Evolutionary conservation across 2,888 invertebrate species (phyloP).

Genomic region (Drosophila putrida): DNA sequence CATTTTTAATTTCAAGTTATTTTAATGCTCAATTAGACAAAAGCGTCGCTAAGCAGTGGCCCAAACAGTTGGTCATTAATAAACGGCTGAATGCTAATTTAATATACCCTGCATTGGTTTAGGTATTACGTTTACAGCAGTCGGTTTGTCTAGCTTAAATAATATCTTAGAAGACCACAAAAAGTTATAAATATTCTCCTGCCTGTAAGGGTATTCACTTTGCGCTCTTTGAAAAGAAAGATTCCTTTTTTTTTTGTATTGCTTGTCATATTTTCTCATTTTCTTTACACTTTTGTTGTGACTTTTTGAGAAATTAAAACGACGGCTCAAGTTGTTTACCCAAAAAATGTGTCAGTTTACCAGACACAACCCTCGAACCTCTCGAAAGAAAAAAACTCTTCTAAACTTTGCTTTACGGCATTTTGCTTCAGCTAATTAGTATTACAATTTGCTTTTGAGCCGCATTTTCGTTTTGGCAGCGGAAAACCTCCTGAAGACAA

Average conservation of each 20-base stretch:
- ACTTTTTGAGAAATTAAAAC: slow-evolving; percentile 70
- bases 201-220: slow-evolving; percentile 26
- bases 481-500: slow-evolving; percentile 60
- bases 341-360: slow-evolving; percentile 58
- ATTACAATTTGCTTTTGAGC: slow-evolving; percentile 73
- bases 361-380: slow-evolving; percentile 14
- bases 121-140: not conserved
- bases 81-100: slow-evolving; percentile 53
- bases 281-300: slow-evolving; percentile 63
- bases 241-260: not conserved
- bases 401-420: slow-evolving; percentile 64
- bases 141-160: too few species aligned
- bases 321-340: slow-evolving; percentile 78
- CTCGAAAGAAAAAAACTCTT: slow-evolving; percentile 60
- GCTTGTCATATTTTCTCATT: slow-evolving; percentile 37
- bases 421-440: slow-evolving; percentile 75
- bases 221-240: slow-evolving; percentile 9
- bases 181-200: not conserved
- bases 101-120: slow-evolving; percentile 6
- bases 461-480: slow-evolving; percentile 50
- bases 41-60: slow-evolving; percentile 53
- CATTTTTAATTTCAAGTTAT: slow-evolving; percentile 41
- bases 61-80: slow-evolving; percentile 44
- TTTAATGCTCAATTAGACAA: slow-evolving; percentile 70
- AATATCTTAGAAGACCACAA: not conserved